phyloP scores from a whole-genome alignment of 2,797 vertebrate species.

The Pygocentrus nattereri region DNA sequence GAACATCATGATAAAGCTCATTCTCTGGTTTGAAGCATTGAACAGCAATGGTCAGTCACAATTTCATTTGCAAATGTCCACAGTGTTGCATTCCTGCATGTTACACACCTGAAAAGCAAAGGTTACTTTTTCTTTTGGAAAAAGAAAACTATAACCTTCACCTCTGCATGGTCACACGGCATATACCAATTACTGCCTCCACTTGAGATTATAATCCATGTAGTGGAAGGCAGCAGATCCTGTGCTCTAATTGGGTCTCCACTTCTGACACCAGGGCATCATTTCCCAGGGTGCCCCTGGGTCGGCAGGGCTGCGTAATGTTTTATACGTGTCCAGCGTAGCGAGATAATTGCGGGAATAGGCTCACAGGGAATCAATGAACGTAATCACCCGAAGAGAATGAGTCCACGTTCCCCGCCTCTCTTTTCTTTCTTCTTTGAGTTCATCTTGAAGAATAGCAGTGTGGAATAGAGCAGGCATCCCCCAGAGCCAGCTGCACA shows the following conservation, averaged over 20 bases:
- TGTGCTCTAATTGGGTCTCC: constrained; percentile 2
- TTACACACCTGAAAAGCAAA: not conserved
- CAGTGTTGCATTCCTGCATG: no score
- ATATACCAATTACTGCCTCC: constrained; percentile 16
- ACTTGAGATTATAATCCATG: constrained; percentile 16
- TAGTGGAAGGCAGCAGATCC: constrained; percentile 9
- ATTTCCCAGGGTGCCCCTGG: not conserved
- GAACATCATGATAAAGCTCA: no score
- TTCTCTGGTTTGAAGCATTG: no score
- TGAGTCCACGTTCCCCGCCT: not conserved
- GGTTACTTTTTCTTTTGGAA: not conserved
- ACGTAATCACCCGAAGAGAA: constrained; percentile 25
- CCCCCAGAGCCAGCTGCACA: not conserved
- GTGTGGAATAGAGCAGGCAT: not conserved
- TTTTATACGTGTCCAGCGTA: constrained; percentile 7
- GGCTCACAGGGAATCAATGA: constrained; percentile 12
- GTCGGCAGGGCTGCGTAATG: not conserved
- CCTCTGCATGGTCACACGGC: not conserved
- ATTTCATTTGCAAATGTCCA: no score
- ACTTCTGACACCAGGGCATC: not conserved
- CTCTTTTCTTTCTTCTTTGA: not conserved
- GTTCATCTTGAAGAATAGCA: not conserved
- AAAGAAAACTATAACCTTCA: not conserved
- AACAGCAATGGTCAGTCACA: no score
- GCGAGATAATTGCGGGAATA: constrained; percentile 24